Evolutionary conservation across 2,113 vertebrate genomes (phyloP).

Genomic region (Zootoca vivipara): DNA sequence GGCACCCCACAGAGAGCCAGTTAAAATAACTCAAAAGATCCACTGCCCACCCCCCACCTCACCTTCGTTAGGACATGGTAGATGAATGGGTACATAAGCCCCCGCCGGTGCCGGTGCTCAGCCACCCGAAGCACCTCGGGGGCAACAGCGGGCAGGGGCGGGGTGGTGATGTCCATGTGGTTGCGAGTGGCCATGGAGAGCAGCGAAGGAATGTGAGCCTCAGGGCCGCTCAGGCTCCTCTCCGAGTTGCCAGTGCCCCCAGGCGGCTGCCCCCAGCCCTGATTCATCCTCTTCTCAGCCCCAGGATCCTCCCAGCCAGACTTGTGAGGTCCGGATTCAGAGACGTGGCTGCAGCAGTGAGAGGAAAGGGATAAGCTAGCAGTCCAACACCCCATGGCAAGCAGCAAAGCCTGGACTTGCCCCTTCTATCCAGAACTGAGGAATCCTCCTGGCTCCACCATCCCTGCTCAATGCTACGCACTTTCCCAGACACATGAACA

Average conservation of each 20-base stretch:
- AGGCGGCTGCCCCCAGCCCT: constrained; percentile 60
- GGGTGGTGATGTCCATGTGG: constrained; percentile 94
- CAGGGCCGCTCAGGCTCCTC: constrained; percentile 79
- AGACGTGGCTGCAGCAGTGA: constrained; percentile 77
- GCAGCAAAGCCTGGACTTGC: not conserved
- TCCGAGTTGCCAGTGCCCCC: constrained; percentile 69
- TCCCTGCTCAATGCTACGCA: too few species aligned
- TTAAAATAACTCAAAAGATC: too few species aligned
- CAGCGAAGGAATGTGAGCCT: constrained; percentile 88
- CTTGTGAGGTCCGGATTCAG: constrained; percentile 78
- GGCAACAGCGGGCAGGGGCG: constrained; percentile 88
- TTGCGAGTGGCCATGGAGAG: constrained; percentile 92
- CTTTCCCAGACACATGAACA: not conserved
- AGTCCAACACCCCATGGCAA: not conserved
- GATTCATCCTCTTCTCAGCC: constrained; percentile 51
- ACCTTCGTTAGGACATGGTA: constrained; percentile 94
- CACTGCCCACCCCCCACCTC: not conserved
- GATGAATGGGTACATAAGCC: constrained; percentile 93
- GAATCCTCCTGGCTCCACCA: not conserved
- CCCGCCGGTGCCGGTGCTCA: constrained; percentile 89
- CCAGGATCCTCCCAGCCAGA: constrained; percentile 80
- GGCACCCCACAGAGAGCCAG: not conserved
- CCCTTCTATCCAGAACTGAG: too few species aligned
- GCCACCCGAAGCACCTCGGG: constrained; percentile 91
- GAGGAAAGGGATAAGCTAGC: not conserved